These are phyloP conservation scores for Sparidentex hasta DNA, from an alignment of 2,797 vertebrate species.

Conservation along the genomic window DNA sequence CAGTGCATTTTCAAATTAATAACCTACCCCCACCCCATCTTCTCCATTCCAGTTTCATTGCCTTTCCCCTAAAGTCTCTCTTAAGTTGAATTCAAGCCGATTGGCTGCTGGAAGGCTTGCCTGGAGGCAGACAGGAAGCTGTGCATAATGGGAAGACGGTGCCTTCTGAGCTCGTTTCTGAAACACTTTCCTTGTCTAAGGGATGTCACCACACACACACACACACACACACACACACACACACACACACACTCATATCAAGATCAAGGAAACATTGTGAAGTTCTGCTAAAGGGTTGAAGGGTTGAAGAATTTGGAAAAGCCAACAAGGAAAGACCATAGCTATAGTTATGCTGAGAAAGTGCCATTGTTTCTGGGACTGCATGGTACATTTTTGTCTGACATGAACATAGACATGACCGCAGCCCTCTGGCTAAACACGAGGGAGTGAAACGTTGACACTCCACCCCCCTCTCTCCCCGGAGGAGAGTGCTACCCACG, in stretches of 20 bases:
- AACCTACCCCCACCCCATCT: conserved; percentile 25
- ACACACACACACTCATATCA: conserved; percentile 28
- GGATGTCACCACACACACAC: conserved; percentile 45
- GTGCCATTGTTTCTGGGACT: too few relatives aligned
- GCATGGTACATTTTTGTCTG: too few relatives aligned
- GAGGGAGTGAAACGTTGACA: too few relatives aligned
- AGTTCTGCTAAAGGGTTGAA: conserved; percentile 46
- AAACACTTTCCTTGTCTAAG: conserved; percentile 55
- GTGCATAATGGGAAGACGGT: conserved; percentile 60
- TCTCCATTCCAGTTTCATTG: conserved; percentile 28
- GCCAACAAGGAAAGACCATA: conserved; percentile 41
- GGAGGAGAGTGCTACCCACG: too few relatives aligned
- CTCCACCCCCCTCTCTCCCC: too few relatives aligned
- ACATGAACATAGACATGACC: too few relatives aligned
- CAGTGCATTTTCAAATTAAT: conserved; percentile 35
- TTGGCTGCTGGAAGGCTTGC: conserved; percentile 58
- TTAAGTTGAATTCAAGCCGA: conserved; percentile 61
- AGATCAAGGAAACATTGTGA: conserved; percentile 49
- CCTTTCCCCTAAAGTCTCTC: conserved; percentile 38
- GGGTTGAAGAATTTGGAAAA: conserved; percentile 27
- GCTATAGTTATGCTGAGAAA: too few relatives aligned
- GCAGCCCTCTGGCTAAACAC: too few relatives aligned
- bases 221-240: conserved; percentile 36
- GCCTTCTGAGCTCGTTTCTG: conserved; percentile 57
- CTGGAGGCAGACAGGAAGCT: conserved; percentile 70